Evolutionary conservation across 2,797 vertebrate species (phyloP).

Genomic region (Tachyglossus aculeatus): DNA sequence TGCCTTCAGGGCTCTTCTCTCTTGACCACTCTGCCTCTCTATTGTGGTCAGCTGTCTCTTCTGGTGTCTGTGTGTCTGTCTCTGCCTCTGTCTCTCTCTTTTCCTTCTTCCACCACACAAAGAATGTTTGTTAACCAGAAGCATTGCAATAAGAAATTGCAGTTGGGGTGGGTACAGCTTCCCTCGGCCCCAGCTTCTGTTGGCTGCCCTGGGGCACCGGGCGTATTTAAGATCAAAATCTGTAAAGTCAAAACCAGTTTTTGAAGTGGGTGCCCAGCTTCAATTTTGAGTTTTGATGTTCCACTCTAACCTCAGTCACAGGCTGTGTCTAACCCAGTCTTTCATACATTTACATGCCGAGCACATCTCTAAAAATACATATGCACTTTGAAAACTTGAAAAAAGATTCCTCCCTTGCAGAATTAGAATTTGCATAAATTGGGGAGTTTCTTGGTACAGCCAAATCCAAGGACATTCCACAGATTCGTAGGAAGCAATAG

Average conservation of each 20-base stretch:
- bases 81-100: not conserved
- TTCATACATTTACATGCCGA: constrained; percentile 16
- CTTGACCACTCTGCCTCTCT: constrained; percentile 41
- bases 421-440: too few relatives aligned
- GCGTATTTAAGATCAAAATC: constrained; percentile 71
- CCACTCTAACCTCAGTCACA: constrained; percentile 1
- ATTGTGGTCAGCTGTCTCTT: constrained; percentile 44
- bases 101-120: not conserved
- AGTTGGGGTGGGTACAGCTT: constrained; percentile 41
- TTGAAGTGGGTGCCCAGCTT: constrained; percentile 30
- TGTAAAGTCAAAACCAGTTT: constrained; percentile 58
- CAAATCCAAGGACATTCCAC: too few relatives aligned
- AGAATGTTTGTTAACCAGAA: constrained; percentile 59
- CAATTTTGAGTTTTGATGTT: constrained; percentile 19
- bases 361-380: constrained; percentile 51
- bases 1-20: constrained; percentile 26
- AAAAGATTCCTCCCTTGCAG: too few relatives aligned
- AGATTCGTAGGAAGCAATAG: too few relatives aligned
- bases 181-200: constrained; percentile 32
- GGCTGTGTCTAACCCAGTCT: constrained; percentile 47
- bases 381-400: not conserved
- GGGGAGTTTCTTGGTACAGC: too few relatives aligned
- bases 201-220: constrained; percentile 65
- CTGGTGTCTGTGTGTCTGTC: constrained; percentile 5
- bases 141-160: constrained; percentile 42